Percentiles rank a stretch among this genome's conserved stretches.
Conservation (phyloP, 2,888 invertebrate genomes). For the Geophilus truncorum region DNA sequence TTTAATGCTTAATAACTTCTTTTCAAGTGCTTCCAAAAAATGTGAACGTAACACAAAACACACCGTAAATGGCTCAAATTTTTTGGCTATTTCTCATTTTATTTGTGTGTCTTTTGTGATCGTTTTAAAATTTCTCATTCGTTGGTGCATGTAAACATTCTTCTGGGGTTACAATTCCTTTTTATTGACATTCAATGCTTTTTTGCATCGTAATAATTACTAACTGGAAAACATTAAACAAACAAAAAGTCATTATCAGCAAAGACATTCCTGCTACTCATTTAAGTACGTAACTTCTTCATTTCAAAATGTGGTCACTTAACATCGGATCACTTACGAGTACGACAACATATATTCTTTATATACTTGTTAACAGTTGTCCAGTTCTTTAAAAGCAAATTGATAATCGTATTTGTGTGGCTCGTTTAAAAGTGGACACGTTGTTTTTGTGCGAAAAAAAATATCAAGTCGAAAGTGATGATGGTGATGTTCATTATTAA, state of each 20-base stretch:
- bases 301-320: not conserved
- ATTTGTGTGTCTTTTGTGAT: not conserved
- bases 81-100: not conserved
- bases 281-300: not conserved
- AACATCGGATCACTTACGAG: not conserved
- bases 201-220: not conserved
- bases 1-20: not conserved
- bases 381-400: not conserved
- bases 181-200: not conserved
- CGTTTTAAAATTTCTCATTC: not conserved
- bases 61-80: constrained; percentile 13
- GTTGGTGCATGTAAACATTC: not conserved
- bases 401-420: not conserved
- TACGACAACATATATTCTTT: not conserved
- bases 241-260: not conserved
- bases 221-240: not conserved
- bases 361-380: constrained; percentile 1
- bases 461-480: not conserved
- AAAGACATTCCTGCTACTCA: constrained; percentile 15
- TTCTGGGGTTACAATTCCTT: not conserved
- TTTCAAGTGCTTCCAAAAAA: constrained; percentile 12
- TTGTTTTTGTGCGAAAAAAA: not conserved
- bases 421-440: not conserved
- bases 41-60: not conserved
- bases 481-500: not conserved